Base-by-base conservation (phyloP, 2,797 vertebrate genomes). In the Apodemus agrarius region DNA sequence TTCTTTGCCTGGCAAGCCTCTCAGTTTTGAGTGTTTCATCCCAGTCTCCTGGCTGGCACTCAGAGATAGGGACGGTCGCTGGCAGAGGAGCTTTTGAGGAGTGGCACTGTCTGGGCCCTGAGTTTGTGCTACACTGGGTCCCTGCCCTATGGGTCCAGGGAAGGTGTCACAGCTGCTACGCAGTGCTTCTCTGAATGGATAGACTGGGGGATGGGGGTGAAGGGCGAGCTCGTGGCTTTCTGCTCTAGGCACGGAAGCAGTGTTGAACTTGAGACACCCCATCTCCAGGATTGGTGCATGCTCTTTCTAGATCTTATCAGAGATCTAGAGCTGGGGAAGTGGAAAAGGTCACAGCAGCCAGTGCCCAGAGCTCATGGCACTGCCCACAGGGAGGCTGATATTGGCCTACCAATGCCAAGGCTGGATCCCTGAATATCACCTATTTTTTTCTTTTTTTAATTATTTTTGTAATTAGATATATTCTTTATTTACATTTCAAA, bases 1-100 rank as follows among this genome's bases (percentile, higher is more conserved):
- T 79, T 34, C 82, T 72, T 74, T 54, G 31, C 16, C 26, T n/a
- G 92, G 95, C 82, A 88, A 49, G 89, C 89, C 84, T 34, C 80
- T 97, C 84, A 43, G 29, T 80, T 82, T 10, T 91, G 67, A 94
- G 90, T 72, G 59, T 40, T 85, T 97, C 29, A 22, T 85, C 24
- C 59, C 0, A 65, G 90, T 89, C 76, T 74, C 46, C 83, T 16
- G 54, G 93, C 94, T 78, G 89, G 89, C 65, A 34, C 63, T 90
- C 67, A 52, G 79, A 93, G 79, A 72, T 6, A 84, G 91, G 4
- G 34, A 19, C 52, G 3, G 21, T 59, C 63, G 29, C 3, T 12
- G 26, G 52, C 29, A 89, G 52, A 40, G 79, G 0, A 19, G 65
- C 16, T 67, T 4, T 4, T 4, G 43, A 81, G 87, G 34, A 76